Evolutionary conservation across 2,888 invertebrate genomes (phyloP), one percentile per base, ranked within the genome.

Genomic region (Pseudanteris insignis): DNA sequence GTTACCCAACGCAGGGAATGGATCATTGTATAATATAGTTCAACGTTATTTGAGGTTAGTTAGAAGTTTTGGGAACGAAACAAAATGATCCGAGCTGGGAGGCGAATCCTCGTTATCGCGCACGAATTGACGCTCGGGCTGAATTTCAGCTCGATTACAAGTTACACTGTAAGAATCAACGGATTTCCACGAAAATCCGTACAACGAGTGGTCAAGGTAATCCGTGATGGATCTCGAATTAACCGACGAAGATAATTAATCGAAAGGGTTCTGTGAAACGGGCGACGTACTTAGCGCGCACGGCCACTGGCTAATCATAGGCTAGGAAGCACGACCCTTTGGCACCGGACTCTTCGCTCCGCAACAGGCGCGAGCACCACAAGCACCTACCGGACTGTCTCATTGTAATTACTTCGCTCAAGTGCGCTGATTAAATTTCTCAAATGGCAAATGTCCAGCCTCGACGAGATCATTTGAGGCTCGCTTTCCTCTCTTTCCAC

Each of bases 371-470:
- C 55, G 38, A 12, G 37, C 40, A 40, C 58, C 61, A 40, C 63
- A 63, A 61, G 58, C 58, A 44, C 48, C 58, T 62, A 50, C 43
- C 77, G 71, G 74, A 77, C 78, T 77, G 77, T 79, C 77, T 77
- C 72, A 78, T 79, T 78, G 78, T 79, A 79, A 79, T 79, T 79
- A 78, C 78, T 77, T 77, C 71, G 69, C 77, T 79, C 78, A 79
- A 79, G 79, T 77, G 76, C 70, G 71, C 73, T 78, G 73, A 79
- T 79, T 77, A 78, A 75, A 74, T 70, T 71, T 77, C 77, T 78
- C 78, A 63, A 70, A 69, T 79, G 64, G 67, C 73, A 69, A 67
- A 67, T 69, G 70, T 66, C 69, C 68, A 66, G 50, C 47, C 48
- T 37, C 34, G 29, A 40, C 24, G 25, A 37, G 40, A 53, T 47